These are phyloP conservation scores for Gastrophryne carolinensis DNA, from an alignment of 2,797 vertebrate genomes.

Conservation along the genomic window DNA sequence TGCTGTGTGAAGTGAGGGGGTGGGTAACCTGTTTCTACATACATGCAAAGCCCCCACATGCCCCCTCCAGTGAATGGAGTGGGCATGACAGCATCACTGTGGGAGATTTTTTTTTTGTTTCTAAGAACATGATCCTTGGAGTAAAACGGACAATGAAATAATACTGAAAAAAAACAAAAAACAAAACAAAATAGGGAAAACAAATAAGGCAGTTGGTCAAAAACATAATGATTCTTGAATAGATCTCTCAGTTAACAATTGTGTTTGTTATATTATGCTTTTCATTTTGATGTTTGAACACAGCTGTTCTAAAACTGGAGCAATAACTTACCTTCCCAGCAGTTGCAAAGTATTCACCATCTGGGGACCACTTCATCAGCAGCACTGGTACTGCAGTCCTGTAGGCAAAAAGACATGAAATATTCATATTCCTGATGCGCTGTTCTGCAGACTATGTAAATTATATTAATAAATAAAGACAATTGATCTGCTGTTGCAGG, in stretches of 20 bases:
- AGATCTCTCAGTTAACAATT: background rate
- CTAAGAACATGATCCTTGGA: no score
- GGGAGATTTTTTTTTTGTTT: no score
- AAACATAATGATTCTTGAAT: background rate
- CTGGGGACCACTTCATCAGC: slow-evolving; percentile 94
- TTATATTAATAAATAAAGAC: slow-evolving; percentile 27
- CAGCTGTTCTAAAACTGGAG: background rate
- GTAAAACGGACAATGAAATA: no score
- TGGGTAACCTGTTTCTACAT: no score
- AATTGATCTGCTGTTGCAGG: background rate
- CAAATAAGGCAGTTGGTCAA: no score
- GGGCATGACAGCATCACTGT: no score
- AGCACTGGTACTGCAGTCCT: slow-evolving; percentile 89
- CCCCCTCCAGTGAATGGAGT: no score
- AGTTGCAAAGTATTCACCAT: slow-evolving; percentile 96
- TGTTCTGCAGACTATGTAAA: slow-evolving; percentile 10
- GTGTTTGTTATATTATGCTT: background rate
- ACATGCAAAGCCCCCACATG: no score
- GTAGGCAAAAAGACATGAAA: slow-evolving; percentile 51
- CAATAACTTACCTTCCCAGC: slow-evolving; percentile 85
- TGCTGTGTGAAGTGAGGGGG: no score
- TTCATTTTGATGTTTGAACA: background rate
- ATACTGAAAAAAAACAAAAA: no score
- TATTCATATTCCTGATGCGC: background rate
- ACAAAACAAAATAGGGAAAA: no score